A percentile compares a stretch with the other conserved stretches of the same genome.
phyloP scores from a whole-genome alignment of 1,140 invertebrate genomes.

The Drosophila bifasciata region DNA sequence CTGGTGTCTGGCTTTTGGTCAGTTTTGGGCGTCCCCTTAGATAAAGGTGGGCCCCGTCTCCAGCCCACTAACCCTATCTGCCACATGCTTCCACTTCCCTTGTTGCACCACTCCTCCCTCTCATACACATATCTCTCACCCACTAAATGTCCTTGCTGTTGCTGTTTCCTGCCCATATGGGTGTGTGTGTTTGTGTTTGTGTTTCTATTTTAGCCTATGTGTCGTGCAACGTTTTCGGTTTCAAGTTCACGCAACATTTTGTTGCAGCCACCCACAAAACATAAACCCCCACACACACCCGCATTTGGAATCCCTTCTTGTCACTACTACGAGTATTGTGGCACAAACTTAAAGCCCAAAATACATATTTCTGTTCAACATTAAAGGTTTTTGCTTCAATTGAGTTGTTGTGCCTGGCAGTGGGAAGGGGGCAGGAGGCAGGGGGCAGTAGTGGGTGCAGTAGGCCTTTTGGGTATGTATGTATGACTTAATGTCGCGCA shows the following conservation, averaged over 20 bases:
- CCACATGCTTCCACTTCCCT: neutral
- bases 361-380: slow-evolving; percentile 28
- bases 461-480: slow-evolving; percentile 24
- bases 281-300: neutral
- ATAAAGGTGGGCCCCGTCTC: slow-evolving; percentile 47
- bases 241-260: slow-evolving; percentile 53
- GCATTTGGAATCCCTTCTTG: neutral
- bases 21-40: slow-evolving; percentile 66
- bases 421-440: slow-evolving; percentile 20
- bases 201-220: no score
- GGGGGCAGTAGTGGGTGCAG: neutral
- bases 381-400: slow-evolving; percentile 59
- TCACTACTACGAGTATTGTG: no score
- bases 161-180: slow-evolving; percentile 15
- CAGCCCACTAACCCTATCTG: neutral
- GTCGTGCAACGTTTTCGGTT: slow-evolving; percentile 32
- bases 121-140: neutral
- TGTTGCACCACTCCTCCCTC: neutral
- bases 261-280: neutral
- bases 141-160: slow-evolving; percentile 12
- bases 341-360: slow-evolving; percentile 15
- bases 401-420: slow-evolving; percentile 52
- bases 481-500: slow-evolving; percentile 75
- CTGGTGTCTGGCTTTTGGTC: slow-evolving; percentile 58
- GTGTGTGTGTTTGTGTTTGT: slow-evolving; percentile 19